Base-by-base conservation (phyloP, 2,888 invertebrate species). In the Polyploca ridens region DNA sequence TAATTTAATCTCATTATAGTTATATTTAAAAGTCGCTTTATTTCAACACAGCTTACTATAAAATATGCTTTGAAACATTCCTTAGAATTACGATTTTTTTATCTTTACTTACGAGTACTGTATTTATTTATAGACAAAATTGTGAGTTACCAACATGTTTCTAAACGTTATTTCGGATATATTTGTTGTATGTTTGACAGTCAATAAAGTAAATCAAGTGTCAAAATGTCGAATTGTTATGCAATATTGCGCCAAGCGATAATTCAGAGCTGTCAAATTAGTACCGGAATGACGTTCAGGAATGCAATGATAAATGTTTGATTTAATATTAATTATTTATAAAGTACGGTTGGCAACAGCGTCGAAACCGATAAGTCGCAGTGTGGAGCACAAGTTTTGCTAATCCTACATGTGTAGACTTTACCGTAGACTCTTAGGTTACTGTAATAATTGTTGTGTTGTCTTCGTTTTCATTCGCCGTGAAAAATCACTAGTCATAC, bases 331-430 rank as follows among this genome's bases (percentile, higher is more conserved):
- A 79, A 82, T 79, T 75, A 70, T 81, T 79, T 77, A 78, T 75
- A 73, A 70, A 66, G 79, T 80, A 81, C 72, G 81, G 81, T 83
- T 83, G 76, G 79, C 70, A 68, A 73, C 73, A 73, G 73, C 74
- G 73, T 72, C 77, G 76, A 71, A 73, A 73, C 68, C 69, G 79
- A 77, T 72, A 73, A 77, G 75, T 77, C 74, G 78, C 69, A 73
- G 78, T 71, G 77, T 72, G 76, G 85, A 86, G 93, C 93, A 93
- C 93, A 93, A 93, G 83, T 87, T 87, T 88, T 89, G 89, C 87
- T 85, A 83, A 84, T 84, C 76, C 76, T 84, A 83, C 73, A 59
- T 33, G 27, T 59, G 16, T 46, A 11, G 27, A 33, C 41, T 57
- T 62, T 82, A 54, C n/a, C 54, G 83, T 86, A 81, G 83, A 82